A percentile compares a stretch with the other conserved stretches of the same genome.
These are phyloP conservation scores for Lagorchestes hirsutus DNA, from an alignment of 2,797 vertebrate species.

Conservation along the genomic window DNA sequence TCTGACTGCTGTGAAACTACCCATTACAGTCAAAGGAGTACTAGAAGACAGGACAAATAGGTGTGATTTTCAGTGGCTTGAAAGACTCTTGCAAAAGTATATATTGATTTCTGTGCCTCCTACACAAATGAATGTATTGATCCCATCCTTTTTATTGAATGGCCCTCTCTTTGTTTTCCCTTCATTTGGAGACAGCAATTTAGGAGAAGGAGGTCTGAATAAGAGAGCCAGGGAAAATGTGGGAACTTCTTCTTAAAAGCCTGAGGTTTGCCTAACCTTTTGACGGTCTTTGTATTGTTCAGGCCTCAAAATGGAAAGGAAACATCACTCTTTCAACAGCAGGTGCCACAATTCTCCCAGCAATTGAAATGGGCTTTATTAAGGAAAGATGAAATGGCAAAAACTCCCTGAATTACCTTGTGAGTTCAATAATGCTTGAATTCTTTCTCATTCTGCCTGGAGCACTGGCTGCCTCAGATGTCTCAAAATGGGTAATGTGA, in stretches of 20 bases:
- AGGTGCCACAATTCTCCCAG: neutral
- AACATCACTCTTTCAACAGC: conserved; percentile 12
- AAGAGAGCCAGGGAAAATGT: neutral
- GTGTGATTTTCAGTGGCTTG: conserved; percentile 25
- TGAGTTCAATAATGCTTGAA: neutral
- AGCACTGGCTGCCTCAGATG: neutral
- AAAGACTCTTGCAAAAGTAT: neutral
- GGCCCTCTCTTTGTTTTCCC: conserved; percentile 40
- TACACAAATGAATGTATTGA: conserved; percentile 40
- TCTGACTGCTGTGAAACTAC: neutral
- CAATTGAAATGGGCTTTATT: conserved; percentile 1
- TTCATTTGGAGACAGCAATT: conserved; percentile 11
- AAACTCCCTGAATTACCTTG: neutral
- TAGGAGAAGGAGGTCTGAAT: neutral
- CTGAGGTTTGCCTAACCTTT: conserved; percentile 20
- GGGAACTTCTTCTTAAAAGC: neutral
- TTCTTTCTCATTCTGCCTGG: neutral
- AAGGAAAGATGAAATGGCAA: neutral
- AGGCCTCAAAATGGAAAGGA: conserved; percentile 31
- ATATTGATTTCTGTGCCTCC: neutral
- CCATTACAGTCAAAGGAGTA: conserved; percentile 43
- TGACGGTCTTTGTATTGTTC: conserved; percentile 39
- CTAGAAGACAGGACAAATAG: neutral
- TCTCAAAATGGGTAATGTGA: neutral
- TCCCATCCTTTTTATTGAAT: neutral